These are phyloP conservation scores for Chroicocephalus ridibundus DNA, from an alignment of 2,113 vertebrate genomes.

Conservation along the genomic window DNA sequence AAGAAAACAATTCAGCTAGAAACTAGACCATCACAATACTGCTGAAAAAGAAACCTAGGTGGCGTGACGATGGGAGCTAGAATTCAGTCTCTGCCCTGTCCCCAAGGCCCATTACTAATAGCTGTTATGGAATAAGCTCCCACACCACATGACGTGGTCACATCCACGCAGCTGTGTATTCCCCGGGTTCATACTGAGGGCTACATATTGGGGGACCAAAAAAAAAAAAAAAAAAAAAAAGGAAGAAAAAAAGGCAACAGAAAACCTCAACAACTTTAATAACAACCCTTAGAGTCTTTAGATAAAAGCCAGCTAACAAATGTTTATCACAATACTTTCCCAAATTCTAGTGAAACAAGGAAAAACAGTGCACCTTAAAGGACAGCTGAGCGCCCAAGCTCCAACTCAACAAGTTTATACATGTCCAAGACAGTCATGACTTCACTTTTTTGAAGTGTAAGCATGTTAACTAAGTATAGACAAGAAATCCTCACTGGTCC, in stretches of 20 bases:
- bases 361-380: not conserved
- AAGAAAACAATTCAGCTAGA: not conserved
- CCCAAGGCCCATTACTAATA: slow-evolving; percentile 45
- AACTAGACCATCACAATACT: not conserved
- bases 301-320: not conserved
- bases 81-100: slow-evolving; percentile 45
- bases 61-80: not conserved
- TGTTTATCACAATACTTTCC: not conserved
- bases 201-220: not conserved
- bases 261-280: not conserved
- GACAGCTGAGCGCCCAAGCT: not conserved
- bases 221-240: not conserved
- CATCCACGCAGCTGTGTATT: not conserved
- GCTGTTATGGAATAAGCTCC: not conserved
- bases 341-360: not conserved
- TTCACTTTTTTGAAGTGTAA: not conserved
- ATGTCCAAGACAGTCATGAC: not conserved
- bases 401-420: not conserved
- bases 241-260: accelerated
- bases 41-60: not conserved
- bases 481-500: not conserved
- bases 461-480: not conserved
- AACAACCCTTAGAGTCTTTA: not conserved
- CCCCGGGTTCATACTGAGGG: not conserved
- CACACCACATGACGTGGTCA: not conserved